Evolutionary conservation across 2,888 invertebrate species (phyloP).

Genomic region (Ganaspis brasiliensis): DNA sequence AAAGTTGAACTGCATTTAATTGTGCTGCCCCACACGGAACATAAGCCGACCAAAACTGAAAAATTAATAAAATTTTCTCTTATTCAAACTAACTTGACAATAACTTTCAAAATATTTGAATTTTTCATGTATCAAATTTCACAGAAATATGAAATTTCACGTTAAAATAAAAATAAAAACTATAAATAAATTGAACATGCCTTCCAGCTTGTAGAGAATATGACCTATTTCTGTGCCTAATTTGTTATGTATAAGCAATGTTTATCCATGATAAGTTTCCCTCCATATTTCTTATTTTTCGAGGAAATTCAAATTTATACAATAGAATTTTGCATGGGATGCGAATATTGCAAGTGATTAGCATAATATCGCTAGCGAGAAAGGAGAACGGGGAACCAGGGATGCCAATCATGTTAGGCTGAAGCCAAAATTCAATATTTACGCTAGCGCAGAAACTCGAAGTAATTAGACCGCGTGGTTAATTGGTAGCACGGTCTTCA

Average conservation of each 20-base stretch:
- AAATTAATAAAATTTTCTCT: conserved; percentile 34
- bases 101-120: neutral
- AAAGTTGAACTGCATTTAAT: conserved; percentile 91
- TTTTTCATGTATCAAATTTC: no score
- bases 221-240: no score
- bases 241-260: no score
- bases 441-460: conserved; percentile 67
- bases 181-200: no score
- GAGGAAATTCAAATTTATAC: conserved; percentile 1
- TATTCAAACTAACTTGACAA: neutral
- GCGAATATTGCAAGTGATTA: conserved; percentile 55
- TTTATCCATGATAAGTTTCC: neutral
- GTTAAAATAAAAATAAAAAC: neutral
- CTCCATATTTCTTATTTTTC: neutral
- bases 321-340: conserved; percentile 5
- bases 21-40: conserved; percentile 93
- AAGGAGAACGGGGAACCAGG: conserved; percentile 56
- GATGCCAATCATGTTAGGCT: conserved; percentile 66
- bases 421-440: conserved; percentile 72
- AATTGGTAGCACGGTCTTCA: conserved; percentile 58
- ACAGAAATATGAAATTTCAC: no score
- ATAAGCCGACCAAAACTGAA: conserved; percentile 94
- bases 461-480: conserved; percentile 70
- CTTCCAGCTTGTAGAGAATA: no score
- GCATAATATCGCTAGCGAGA: conserved; percentile 62